Evolutionary conservation across 1,140 invertebrate species (phyloP).

Genomic region (Drosophila simulans): DNA sequence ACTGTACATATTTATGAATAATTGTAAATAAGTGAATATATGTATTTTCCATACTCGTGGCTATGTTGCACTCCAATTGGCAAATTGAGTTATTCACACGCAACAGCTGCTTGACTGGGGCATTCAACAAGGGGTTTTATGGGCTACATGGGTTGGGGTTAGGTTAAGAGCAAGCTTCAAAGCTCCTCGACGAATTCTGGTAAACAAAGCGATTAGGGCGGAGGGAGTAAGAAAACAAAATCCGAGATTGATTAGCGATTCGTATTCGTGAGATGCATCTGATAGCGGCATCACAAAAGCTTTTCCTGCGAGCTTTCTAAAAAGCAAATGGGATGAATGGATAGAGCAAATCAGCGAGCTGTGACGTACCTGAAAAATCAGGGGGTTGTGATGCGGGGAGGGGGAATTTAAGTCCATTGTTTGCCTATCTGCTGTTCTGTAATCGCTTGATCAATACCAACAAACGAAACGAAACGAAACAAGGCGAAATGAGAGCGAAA

Average conservation of each 20-base stretch:
- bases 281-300: slow-evolving; percentile 40
- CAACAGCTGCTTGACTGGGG: slow-evolving; percentile 59
- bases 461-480: slow-evolving; percentile 21
- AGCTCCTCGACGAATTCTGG: slow-evolving; percentile 4
- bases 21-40: neutral
- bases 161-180: slow-evolving; percentile 14
- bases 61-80: slow-evolving; percentile 40
- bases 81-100: slow-evolving; percentile 58
- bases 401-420: slow-evolving; percentile 38
- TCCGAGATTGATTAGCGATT: slow-evolving; percentile 19
- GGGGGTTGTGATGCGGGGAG: slow-evolving; percentile 12
- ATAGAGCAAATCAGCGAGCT: slow-evolving; percentile 30
- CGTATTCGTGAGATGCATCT: slow-evolving; percentile 43
- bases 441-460: slow-evolving; percentile 45
- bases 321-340: slow-evolving; percentile 1
- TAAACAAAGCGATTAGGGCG: slow-evolving; percentile 39
- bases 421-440: slow-evolving; percentile 46
- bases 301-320: slow-evolving; percentile 50
- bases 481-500: slow-evolving; percentile 21
- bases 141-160: neutral
- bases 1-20: neutral
- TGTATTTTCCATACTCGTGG: neutral
- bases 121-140: slow-evolving; percentile 16
- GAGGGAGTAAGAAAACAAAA: slow-evolving; percentile 11
- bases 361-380: slow-evolving; percentile 17